phyloP scores from a whole-genome alignment of 2,113 vertebrate species.

The Casuarius casuarius region DNA sequence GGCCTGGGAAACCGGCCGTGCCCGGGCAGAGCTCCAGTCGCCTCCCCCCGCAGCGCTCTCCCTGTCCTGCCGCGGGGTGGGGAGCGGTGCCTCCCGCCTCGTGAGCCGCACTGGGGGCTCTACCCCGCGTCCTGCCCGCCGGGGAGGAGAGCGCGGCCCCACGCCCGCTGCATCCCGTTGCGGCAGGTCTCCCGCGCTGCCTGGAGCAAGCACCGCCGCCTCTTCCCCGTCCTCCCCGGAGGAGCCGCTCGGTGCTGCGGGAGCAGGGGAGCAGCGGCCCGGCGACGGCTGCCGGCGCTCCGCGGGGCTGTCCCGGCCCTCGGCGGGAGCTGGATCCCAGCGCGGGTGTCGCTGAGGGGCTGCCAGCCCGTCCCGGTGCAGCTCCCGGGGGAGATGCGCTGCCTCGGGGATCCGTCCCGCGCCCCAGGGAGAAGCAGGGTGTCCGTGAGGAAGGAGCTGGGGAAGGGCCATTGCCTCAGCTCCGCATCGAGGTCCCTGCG shows the following conservation, averaged over 20 bases:
- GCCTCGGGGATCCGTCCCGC: not conserved
- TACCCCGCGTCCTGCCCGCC: not conserved
- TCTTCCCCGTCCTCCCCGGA: not conserved
- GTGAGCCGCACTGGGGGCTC: rapidly evolving
- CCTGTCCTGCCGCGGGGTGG: rapidly evolving
- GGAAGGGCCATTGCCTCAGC: not conserved
- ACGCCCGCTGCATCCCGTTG: too few relatives aligned
- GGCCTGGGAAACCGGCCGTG: not conserved
- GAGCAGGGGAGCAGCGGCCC: not conserved
- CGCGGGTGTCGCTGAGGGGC: rapidly evolving
- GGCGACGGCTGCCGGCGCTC: not conserved
- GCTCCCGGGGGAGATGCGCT: rapidly evolving
- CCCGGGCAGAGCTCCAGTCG: not conserved
- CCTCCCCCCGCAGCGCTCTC: too few relatives aligned
- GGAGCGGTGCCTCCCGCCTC: not conserved
- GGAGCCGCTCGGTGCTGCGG: not conserved
- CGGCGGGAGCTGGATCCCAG: not conserved
- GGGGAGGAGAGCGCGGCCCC: not conserved
- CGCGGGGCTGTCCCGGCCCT: not conserved
- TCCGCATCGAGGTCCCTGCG: rapidly evolving
- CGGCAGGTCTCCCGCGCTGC: rapidly evolving
- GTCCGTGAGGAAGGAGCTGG: not conserved
- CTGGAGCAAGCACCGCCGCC: not conserved
- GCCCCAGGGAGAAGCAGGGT: too few relatives aligned
- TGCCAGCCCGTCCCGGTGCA: not conserved